Evolutionary conservation across 2,888 invertebrate genomes (phyloP).

Genomic region (Aradus depressus): DNA sequence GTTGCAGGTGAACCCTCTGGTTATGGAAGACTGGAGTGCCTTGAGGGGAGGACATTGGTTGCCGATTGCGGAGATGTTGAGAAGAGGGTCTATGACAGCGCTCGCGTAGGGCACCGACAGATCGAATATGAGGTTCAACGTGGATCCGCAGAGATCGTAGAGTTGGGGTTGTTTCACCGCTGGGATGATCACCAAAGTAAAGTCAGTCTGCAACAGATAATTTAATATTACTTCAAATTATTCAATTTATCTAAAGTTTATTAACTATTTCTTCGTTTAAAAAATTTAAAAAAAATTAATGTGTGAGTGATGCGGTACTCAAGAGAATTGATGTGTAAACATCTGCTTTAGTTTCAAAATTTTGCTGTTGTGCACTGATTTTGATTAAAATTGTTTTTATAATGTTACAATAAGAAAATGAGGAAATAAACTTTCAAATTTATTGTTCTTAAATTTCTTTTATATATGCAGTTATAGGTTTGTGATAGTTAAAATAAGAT

Average conservation of each 20-base stretch:
- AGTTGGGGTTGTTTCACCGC: conserved; percentile 80
- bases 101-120: conserved; percentile 86
- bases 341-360: no score
- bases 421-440: no score
- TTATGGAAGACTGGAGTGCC: conserved; percentile 71
- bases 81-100: conserved; percentile 73
- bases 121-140: conserved; percentile 85
- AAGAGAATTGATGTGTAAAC: neutral
- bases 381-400: no score
- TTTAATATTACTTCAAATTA: neutral
- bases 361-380: no score
- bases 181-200: conserved; percentile 75
- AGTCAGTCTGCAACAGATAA: conserved; percentile 53
- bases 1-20: conserved; percentile 84
- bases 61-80: conserved; percentile 80
- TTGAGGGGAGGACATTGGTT: conserved; percentile 86
- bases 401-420: no score
- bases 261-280: neutral
- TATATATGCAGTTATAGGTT: no score
- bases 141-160: conserved; percentile 90
- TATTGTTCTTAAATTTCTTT: no score
- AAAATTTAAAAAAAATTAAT: conserved; percentile 1
- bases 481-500: no score
- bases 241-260: neutral
- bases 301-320: neutral